Base-by-base conservation (phyloP, 1,140 invertebrate genomes). In the Aphelenchoides fujianensis region DNA sequence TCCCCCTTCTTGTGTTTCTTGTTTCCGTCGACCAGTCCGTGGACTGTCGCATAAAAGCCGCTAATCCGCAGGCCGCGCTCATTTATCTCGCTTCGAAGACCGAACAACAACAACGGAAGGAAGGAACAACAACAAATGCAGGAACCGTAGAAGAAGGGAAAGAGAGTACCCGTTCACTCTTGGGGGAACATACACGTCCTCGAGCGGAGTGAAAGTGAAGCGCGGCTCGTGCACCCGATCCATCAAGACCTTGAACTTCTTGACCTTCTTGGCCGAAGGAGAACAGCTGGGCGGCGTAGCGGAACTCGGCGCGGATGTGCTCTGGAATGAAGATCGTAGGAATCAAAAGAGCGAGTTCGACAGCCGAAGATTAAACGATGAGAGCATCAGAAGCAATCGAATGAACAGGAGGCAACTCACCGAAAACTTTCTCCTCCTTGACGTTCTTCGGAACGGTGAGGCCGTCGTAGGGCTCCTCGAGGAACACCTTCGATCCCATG, bases 401-500 rank as follows among this genome's bases (percentile, higher is more conserved):
- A n/a, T 62, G 59, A 62, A 1, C 59, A 62, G 28, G n/a, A 62
- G n/a, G n/a, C 2, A 37, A 1, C n/a, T 30, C n/a, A 23, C n/a
- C n/a, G n/a, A n/a, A n/a, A n/a, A n/a, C n/a, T n/a, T n/a, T n/a
- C n/a, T n/a, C n/a, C n/a, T 68, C 12, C 23, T 48, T 76, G 27
- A 76, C 9, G 34, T 76, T 76, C 62, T 76, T 76, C 19, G 75
- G 75, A 3, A 76, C 75, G 28, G 75, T 76, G 55, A 79, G 30
- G 9, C 91, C 87, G 86, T 96, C 93, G 85, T 95, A 97, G 5
- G 94, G 94, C 85, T 97, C 94, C 92, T 87, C 61, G 85, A 87
- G 77, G 75, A 82, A 79, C 61, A 81, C 63, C 34, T 84, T 55
- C 53, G 55, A 72, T 48, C 61, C 55, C 62, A 37, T 67, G 52